phyloP scores from a whole-genome alignment of 2,888 invertebrate genomes.

The Leptodirus hochenwartii region DNA sequence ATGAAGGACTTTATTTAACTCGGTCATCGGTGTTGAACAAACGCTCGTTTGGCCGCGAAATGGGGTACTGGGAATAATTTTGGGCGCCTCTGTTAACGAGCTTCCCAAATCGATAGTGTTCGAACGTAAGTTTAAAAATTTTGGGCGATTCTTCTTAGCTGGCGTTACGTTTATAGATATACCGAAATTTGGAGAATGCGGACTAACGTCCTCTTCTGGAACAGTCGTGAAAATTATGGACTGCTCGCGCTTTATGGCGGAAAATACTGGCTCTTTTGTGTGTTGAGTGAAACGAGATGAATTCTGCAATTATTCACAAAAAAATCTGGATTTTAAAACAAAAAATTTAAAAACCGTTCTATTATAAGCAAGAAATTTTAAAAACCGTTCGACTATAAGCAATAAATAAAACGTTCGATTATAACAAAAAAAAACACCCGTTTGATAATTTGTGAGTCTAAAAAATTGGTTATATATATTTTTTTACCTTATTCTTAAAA shows the following conservation, averaged over 20 bases:
- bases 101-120: slow-evolving; percentile 18
- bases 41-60: slow-evolving; percentile 56
- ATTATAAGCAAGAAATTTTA: too few relatives aligned
- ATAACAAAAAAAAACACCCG: too few relatives aligned
- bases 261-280: slow-evolving; percentile 30
- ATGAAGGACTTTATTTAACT: slow-evolving; percentile 45
- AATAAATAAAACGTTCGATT: too few relatives aligned
- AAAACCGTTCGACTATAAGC: too few relatives aligned
- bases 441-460: too few relatives aligned
- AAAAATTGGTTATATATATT: too few relatives aligned
- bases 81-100: slow-evolving; percentile 12
- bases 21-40: slow-evolving; percentile 62
- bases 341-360: too few relatives aligned
- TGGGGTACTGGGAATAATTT: slow-evolving; percentile 24
- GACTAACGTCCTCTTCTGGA: slow-evolving; percentile 48
- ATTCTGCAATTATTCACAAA: too few relatives aligned
- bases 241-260: slow-evolving; percentile 58
- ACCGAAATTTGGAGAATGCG: slow-evolving; percentile 15
- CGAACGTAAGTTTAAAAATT: slow-evolving; percentile 23
- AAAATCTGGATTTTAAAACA: too few relatives aligned
- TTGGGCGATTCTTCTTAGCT: slow-evolving; percentile 21
- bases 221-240: slow-evolving; percentile 69
- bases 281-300: too few relatives aligned
- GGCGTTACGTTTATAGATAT: slow-evolving; percentile 12
- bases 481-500: slow-evolving; percentile 16